A percentile compares a stretch with the other conserved stretches of the same genome.
phyloP scores from a whole-genome alignment of 2,888 invertebrate genomes.

The Terebella lapidaria region DNA sequence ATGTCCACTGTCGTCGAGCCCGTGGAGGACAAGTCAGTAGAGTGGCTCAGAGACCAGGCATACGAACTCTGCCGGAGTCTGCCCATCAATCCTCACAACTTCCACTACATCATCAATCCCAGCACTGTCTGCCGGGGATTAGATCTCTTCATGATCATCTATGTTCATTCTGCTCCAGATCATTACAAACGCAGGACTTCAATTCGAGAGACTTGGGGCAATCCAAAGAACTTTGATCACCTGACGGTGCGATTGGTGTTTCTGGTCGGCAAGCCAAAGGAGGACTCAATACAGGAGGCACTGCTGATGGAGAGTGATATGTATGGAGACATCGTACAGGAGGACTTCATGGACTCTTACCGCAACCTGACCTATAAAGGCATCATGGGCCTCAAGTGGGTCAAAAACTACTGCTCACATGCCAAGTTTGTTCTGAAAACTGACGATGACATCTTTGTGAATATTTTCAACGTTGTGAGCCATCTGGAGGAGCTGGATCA shows the following conservation, averaged over 20 bases:
- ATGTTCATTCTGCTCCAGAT: constrained; percentile 19
- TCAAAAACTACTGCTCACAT: constrained; percentile 43
- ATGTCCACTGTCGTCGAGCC: background rate
- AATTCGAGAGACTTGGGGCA: constrained; percentile 46
- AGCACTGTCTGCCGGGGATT: constrained; percentile 31
- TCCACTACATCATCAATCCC: constrained; percentile 34
- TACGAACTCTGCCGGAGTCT: constrained; percentile 10
- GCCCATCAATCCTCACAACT: constrained; percentile 35
- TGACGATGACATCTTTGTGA: constrained; percentile 55
- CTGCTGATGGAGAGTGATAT: constrained; percentile 38
- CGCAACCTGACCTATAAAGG: constrained; percentile 55
- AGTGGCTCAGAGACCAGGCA: constrained; percentile 16
- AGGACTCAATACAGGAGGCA: constrained; percentile 30
- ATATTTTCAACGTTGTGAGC: constrained; percentile 52
- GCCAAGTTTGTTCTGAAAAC: constrained; percentile 51
- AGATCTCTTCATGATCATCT: constrained; percentile 33
- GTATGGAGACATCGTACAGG: constrained; percentile 49
- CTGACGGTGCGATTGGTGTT: constrained; percentile 41
- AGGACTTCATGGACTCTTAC: constrained; percentile 53
- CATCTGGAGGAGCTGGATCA: constrained; percentile 15
- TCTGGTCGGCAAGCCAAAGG: constrained; percentile 37
- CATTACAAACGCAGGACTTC: constrained; percentile 14
- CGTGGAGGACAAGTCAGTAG: constrained; percentile 10
- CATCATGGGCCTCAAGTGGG: constrained; percentile 54
- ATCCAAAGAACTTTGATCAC: constrained; percentile 28